Conservation (phyloP, 2,797 vertebrate species). For the Rachycentron canadum region DNA sequence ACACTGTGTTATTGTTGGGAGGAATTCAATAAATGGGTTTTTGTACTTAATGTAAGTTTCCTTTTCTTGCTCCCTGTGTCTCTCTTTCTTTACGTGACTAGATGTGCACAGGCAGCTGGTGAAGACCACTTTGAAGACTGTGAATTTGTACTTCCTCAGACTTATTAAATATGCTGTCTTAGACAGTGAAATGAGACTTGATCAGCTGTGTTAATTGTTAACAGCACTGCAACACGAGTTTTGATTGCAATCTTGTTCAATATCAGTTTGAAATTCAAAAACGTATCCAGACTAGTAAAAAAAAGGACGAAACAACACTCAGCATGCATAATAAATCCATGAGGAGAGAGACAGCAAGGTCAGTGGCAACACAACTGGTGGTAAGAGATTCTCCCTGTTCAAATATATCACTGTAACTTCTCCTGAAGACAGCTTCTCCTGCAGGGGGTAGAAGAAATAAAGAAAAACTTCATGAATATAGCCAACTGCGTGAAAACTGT, state of each 20-base stretch:
- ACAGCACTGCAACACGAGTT: conserved; percentile 41
- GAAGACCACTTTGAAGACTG: neutral
- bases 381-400: conserved; percentile 62
- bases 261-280: conserved; percentile 44
- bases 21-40: conserved; percentile 9
- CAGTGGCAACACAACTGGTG: conserved; percentile 39
- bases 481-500: conserved; percentile 38
- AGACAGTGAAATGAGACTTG: conserved; percentile 33
- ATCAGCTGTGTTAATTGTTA: conserved; percentile 59
- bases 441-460: conserved; percentile 19
- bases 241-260: conserved; percentile 56
- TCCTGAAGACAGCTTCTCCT: conserved; percentile 32
- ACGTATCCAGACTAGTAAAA: conserved; percentile 44
- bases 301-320: conserved; percentile 55
- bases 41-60: neutral
- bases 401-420: conserved; percentile 45
- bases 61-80: too few relatives aligned
- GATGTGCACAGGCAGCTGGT: neutral
- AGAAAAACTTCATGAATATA: conserved; percentile 29
- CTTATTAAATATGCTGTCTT: conserved; percentile 23
- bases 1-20: neutral
- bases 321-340: conserved; percentile 65
- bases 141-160: conserved; percentile 13
- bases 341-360: conserved; percentile 20
- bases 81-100: neutral